Base-by-base conservation (phyloP, 2,113 vertebrate species). In the Microcebus lehilahytsara region DNA sequence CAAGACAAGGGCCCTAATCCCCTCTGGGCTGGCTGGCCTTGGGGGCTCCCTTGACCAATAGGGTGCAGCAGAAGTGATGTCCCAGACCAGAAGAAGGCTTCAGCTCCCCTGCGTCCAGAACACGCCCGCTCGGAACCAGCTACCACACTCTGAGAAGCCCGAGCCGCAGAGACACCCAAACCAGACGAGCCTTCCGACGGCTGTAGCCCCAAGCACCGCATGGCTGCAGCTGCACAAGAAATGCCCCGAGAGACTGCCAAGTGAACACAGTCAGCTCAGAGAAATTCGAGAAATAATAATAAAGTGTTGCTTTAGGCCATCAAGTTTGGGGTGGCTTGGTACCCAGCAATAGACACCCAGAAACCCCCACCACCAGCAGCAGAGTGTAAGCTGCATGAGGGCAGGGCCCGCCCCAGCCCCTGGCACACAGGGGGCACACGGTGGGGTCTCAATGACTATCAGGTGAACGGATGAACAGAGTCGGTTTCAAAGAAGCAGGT, bases 261-360 rank as follows among this genome's bases (percentile, higher is more conserved):
- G 17, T 5, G 17, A 27, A 40, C 12, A 67, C 58, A 58, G 32
- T 40, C 58, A 19, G 64, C 32, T 51, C 34, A 2, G 5, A 46
- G 91, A 72, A 30, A 27, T 13, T 1, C n/a, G 64, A 69, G 49
- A 74, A 64, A 62, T 6, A 27, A 7, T 14, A 6, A 22, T 12
- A 19, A 34, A 58, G 0, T 37, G 49, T 3, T 10, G 11, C 53
- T 80, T 34, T 34, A 40, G 20, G 22, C 25, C 77, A 13, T 1
- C 30, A 51, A 34, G 25, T n/a, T 34, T 10, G 56, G 7, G 58
- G 11, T 42, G 20, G 27, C 4, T 60, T 51, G 58, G 64, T 19
- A 53, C 51, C 5, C 0, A 20, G 60, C 56, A 60, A 13, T 0
- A 62, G 64, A n/a, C 1, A 23, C n/a, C 27, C 5, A 58, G 20